Conservation (phyloP, 2,888 invertebrate species). For the Cerastoderma edule region DNA sequence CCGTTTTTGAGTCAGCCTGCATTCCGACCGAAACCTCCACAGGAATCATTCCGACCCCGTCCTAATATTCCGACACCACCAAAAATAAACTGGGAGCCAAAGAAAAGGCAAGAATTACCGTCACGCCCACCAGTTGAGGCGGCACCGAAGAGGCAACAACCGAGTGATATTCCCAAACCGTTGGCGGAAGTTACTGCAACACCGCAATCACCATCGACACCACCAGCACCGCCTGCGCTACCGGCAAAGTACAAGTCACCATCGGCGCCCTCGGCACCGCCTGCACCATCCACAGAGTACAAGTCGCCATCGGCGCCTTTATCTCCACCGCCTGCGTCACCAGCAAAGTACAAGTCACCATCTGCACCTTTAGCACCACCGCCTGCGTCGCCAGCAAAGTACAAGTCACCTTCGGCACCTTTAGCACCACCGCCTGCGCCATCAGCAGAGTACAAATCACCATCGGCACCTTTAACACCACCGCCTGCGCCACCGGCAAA, state of each 20-base stretch:
- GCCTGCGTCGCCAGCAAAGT: no score
- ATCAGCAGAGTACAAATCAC: no score
- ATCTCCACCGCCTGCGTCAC: no score
- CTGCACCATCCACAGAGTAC: conserved; percentile 23
- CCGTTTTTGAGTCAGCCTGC: not conserved
- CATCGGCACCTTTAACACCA: no score
- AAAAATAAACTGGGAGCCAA: conserved; percentile 12
- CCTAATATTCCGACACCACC: conserved; percentile 15
- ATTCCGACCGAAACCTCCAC: conserved; percentile 6
- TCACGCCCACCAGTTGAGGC: not conserved
- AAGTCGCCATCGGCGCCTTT: no score
- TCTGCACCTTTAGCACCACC: no score
- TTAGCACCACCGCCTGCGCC: no score
- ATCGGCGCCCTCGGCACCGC: not conserved
- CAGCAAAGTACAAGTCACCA: no score
- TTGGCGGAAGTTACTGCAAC: not conserved
- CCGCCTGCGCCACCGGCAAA: no score
- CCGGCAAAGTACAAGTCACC: not conserved
- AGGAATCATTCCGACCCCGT: conserved; percentile 13
- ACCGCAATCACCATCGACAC: not conserved
- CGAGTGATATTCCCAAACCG: not conserved
- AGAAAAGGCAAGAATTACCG: not conserved
- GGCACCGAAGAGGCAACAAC: not conserved
- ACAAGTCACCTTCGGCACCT: no score
- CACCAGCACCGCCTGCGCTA: not conserved